These are phyloP conservation scores for Bujurquina vittata DNA, from an alignment of 2,113 vertebrate genomes.

Conservation along the genomic window DNA sequence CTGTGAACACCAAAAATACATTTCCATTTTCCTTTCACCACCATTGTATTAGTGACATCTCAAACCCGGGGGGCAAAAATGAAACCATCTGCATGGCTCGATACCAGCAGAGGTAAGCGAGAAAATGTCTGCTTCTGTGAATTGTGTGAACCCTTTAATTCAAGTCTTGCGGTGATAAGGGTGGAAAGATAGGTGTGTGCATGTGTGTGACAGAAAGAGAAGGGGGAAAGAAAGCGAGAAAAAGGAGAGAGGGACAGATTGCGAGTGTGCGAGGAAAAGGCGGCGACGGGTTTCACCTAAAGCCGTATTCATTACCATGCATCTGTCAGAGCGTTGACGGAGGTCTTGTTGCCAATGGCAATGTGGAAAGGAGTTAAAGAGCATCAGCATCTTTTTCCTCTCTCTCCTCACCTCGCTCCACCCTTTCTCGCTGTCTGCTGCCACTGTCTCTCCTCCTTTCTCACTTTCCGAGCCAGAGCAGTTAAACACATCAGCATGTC, in stretches of 20 bases:
- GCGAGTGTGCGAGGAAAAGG: constrained; percentile 47
- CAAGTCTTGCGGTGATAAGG: constrained; percentile 11
- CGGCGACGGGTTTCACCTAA: constrained; percentile 53
- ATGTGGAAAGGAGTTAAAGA: constrained; percentile 72
- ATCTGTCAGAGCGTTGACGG: constrained; percentile 66
- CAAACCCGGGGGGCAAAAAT: background rate
- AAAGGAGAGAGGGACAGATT: constrained; percentile 43
- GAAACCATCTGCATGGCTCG: background rate
- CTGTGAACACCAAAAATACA: background rate
- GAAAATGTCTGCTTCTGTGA: background rate
- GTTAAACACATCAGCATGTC: constrained; percentile 78
- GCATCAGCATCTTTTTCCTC: constrained; percentile 52
- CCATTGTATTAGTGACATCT: background rate
- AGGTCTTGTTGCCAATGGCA: constrained; percentile 70
- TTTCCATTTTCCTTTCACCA: background rate
- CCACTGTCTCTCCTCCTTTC: constrained; percentile 19
- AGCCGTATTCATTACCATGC: constrained; percentile 72
- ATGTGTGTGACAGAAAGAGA: constrained; percentile 3
- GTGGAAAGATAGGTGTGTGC: constrained; percentile 21
- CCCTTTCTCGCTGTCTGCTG: background rate
- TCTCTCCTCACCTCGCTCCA: background rate
- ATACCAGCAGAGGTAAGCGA: background rate
- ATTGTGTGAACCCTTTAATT: constrained; percentile 26
- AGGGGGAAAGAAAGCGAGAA: constrained; percentile 2
- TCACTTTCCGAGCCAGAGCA: constrained; percentile 44